Conservation (phyloP, 2,113 vertebrate genomes). For the Cyrtonyx montezumae region DNA sequence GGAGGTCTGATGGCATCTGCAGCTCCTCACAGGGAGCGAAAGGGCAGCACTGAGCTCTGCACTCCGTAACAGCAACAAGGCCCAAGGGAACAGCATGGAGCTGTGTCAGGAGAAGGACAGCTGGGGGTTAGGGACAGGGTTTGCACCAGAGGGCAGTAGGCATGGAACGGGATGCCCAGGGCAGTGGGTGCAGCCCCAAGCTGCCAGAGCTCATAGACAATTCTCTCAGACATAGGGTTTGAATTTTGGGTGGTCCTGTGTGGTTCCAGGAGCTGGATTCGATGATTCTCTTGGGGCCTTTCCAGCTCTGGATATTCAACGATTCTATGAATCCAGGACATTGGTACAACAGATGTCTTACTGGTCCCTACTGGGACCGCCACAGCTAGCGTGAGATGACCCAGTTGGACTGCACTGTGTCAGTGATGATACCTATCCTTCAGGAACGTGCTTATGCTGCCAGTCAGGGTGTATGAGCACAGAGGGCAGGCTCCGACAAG, state of each 20-base stretch:
- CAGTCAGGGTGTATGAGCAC: background rate
- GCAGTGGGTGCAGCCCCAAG: background rate
- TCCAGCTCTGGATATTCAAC: background rate
- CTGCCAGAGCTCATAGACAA: background rate
- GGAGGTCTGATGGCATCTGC: background rate
- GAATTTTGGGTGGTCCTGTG: background rate
- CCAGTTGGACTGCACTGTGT: background rate
- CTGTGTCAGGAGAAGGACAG: too few species aligned
- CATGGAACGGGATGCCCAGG: background rate
- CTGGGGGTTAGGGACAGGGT: too few species aligned
- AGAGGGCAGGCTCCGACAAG: conserved; percentile 19
- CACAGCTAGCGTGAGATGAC: background rate
- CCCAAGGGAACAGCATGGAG: too few species aligned
- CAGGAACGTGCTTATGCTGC: background rate
- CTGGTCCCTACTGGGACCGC: background rate
- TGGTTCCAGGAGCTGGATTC: background rate
- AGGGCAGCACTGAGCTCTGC: background rate
- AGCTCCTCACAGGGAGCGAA: background rate
- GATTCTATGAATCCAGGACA: too few species aligned
- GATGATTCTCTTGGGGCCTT: background rate
- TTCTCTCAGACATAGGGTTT: background rate
- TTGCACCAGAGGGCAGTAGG: background rate
- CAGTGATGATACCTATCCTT: background rate
- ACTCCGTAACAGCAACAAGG: too few species aligned
- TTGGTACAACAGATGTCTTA: background rate